These are phyloP conservation scores for Stenodera caucasica DNA, from an alignment of 2,888 invertebrate species.

Conservation along the genomic window DNA sequence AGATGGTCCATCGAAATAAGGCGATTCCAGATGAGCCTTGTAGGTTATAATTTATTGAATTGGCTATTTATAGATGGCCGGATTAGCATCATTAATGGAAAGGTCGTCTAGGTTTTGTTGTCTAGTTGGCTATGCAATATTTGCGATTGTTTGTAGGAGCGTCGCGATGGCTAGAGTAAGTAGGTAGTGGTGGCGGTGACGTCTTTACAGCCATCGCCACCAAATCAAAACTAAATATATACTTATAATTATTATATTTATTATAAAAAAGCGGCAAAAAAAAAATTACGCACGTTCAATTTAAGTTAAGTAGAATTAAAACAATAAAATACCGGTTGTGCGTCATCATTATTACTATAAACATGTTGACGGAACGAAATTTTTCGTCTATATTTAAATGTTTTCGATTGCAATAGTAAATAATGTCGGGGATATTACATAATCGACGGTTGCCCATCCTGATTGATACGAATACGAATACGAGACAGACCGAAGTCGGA, in stretches of 20 bases:
- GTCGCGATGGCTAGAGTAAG: neutral
- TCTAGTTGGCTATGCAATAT: neutral
- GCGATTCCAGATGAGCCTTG: too few relatives aligned
- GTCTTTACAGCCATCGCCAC: constrained; percentile 1
- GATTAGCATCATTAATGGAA: neutral
- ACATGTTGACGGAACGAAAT: constrained; percentile 41
- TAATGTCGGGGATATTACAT: constrained; percentile 50
- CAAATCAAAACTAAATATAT: too few relatives aligned
- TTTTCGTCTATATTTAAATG: constrained; percentile 45
- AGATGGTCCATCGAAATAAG: too few relatives aligned
- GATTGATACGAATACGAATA: constrained; percentile 26
- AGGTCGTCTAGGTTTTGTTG: neutral
- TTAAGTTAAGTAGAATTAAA: too few relatives aligned
- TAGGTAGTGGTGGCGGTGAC: constrained; percentile 6
- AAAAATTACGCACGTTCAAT: too few relatives aligned
- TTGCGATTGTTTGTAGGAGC: neutral
- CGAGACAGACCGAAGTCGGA: constrained; percentile 47
- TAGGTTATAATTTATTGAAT: too few relatives aligned
- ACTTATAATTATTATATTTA: too few relatives aligned
- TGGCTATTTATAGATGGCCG: too few relatives aligned
- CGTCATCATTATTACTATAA: constrained; percentile 18
- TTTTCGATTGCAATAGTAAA: constrained; percentile 45
- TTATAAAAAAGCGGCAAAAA: too few relatives aligned
- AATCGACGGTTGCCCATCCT: constrained; percentile 49
- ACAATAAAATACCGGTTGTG: constrained; percentile 14